Conservation (phyloP, 2,113 vertebrate genomes). For the Atlantisia rogersi region DNA sequence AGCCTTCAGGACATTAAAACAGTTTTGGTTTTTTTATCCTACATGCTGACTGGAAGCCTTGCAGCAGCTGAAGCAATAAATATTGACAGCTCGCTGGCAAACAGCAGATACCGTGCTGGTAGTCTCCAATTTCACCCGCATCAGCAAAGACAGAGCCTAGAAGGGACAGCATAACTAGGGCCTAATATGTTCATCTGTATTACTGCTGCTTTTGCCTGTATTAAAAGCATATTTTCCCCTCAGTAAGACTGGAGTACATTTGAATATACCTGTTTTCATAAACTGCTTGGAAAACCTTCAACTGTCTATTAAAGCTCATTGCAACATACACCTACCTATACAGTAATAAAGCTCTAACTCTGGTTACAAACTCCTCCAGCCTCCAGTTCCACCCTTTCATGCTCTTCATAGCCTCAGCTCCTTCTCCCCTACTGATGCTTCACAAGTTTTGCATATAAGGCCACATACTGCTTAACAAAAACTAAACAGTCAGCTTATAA, state of each 20-base stretch:
- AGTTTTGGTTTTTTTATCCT: background rate
- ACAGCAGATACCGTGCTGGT: slow-evolving; percentile 72
- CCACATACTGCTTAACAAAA: background rate
- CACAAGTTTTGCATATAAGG: background rate
- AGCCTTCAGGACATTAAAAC: slow-evolving; percentile 47
- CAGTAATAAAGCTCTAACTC: background rate
- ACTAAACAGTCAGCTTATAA: background rate
- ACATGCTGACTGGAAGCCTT: slow-evolving; percentile 67
- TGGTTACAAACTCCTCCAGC: background rate
- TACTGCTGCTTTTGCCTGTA: background rate
- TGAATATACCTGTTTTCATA: background rate
- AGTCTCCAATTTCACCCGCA: slow-evolving; percentile 81
- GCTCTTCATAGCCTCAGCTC: background rate
- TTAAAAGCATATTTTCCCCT: background rate
- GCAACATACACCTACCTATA: background rate
- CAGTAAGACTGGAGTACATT: background rate
- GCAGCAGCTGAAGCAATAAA: slow-evolving; percentile 79
- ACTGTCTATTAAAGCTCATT: background rate
- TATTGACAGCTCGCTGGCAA: slow-evolving; percentile 75
- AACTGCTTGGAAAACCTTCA: background rate
- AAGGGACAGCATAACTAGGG: slow-evolving; percentile 46
- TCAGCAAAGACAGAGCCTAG: slow-evolving; percentile 76
- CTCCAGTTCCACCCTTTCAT: background rate
- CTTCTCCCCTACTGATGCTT: background rate
- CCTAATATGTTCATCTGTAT: background rate